Base-by-base conservation (phyloP, 2,888 invertebrate genomes). In the Nysson spinosus region DNA sequence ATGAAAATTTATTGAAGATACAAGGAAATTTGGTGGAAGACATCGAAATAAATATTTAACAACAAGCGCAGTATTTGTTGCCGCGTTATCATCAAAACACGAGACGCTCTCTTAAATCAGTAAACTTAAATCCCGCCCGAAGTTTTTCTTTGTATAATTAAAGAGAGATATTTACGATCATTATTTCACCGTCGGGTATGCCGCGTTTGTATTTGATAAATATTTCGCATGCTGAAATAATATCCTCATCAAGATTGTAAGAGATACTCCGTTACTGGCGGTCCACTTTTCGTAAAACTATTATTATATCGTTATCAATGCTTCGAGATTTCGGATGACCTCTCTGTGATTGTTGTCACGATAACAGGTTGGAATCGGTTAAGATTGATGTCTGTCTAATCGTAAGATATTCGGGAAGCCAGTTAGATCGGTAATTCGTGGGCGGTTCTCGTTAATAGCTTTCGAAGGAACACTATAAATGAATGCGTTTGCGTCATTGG, bases 401-500 rank as follows among this genome's bases (percentile, higher is more conserved):
- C 24, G 24, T 7, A 24, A 24, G 24, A 24, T 24, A 5, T 24
- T 24, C 24, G 42, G n/a, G 30, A 30, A 11, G 30, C 19, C 19
- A 7, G 9, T 37, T 37, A 19, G 19, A 19, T 9, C 11, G 3
- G 17, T 19, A 37, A 37, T 37, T 9, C 9, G n/a, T 7, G 11
- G 37, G 37, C 19, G 19, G n/a, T 37, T 16, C 28, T 28, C 34
- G 20, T 47, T 35, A 49, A 47, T 12, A 1, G 11, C 34, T 35
- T 47, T 47, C 37, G 20, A 14, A 7, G 26, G 19, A 5, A 35
- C 24, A 9, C 7, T 14, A 24, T 46, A n/a, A 47, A 22, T 20
- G 26, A 42, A 14, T 28, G 12, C 19, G 24, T 19, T 35, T 30
- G 42, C 47, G 47, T 34, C 47, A 24, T 35, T 24, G 47, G 9